These are phyloP conservation scores for Notolabrus celidotus DNA, from an alignment of 2,797 vertebrate genomes.

Conservation along the genomic window DNA sequence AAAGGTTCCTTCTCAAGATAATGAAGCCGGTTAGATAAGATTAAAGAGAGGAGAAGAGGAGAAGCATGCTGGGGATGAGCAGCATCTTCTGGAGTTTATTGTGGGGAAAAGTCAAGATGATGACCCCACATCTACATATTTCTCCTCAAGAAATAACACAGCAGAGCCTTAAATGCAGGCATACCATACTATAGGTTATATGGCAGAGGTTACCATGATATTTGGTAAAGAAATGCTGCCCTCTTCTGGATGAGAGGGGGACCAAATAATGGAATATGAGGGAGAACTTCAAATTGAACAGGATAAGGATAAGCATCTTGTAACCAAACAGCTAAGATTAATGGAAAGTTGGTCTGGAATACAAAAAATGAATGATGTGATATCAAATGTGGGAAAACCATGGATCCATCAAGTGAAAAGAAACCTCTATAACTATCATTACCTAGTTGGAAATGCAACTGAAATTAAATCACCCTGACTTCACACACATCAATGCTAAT, in stretches of 20 bases:
- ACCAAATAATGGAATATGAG: slow-evolving; percentile 6
- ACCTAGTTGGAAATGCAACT: too few relatives aligned
- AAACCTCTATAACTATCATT: too few relatives aligned
- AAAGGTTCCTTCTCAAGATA: slow-evolving; percentile 42
- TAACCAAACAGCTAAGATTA: too few relatives aligned
- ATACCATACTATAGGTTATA: background rate
- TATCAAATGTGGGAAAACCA: too few relatives aligned
- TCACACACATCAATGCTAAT: too few relatives aligned
- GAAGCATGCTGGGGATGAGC: slow-evolving; percentile 38
- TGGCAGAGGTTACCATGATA: slow-evolving; percentile 6
- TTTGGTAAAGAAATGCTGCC: slow-evolving; percentile 79
- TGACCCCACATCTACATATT: slow-evolving; percentile 34
- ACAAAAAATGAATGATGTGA: too few relatives aligned
- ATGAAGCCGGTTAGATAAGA: slow-evolving; percentile 32
- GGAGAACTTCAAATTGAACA: background rate
- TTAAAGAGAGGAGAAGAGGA: slow-evolving; percentile 47
- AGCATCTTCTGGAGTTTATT: slow-evolving; percentile 14
- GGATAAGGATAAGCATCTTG: too few relatives aligned
- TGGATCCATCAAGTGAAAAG: too few relatives aligned
- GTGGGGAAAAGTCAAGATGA: slow-evolving; percentile 11
- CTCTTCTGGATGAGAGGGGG: slow-evolving; percentile 73
- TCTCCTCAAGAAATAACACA: slow-evolving; percentile 35
- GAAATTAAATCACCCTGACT: too few relatives aligned
- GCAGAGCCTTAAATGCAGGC: slow-evolving; percentile 15
- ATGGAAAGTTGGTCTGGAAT: too few relatives aligned